Base-by-base conservation (phyloP, 2,797 vertebrate species). In the Lacerta viridis region DNA sequence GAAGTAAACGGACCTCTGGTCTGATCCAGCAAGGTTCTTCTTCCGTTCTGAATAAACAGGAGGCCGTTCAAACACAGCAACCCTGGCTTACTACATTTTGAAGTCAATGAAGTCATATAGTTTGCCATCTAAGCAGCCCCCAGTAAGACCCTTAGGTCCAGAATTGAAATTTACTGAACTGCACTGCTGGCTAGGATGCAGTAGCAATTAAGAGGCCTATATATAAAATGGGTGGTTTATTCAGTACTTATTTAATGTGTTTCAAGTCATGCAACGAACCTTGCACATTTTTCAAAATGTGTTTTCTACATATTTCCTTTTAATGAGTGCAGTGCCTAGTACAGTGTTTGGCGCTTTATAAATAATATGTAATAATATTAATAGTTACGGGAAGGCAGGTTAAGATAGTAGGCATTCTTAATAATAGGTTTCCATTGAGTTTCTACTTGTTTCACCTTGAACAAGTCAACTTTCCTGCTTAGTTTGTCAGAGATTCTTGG, bases 401-500 rank as follows among this genome's bases (percentile, higher is more conserved):
- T 64, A n/a, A 23, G 25, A 85, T 13, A 18, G 25, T n/a, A 25
- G 8, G 27, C 23, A 15, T 87, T 72, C 66, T 69, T 59, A 20
- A 10, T 66, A 25, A 39, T 10, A 43, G 39, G 17, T 25, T 78
- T 46, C 36, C 43, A 15, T 23, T 50, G 7, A 11, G 23, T 36
- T 39, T 66, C 39, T 50, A 2, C 3, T 10, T 74, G 7, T 23
- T 27, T 64, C 25, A 23, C 66, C 25, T 78, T 25, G 3, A 3
- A 3, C 29, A 33, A 17, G 39, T 87, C 66, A 29, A 6, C 92
- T 95, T 87, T 55, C 36, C 61, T 85, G 0, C 69, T 72, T 93
- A 99, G 99, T 99, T 91, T 98, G 98, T 85, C 97, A 94, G 94
- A 98, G 93, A 88, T 99, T 98, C 95, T 96, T 99, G 90, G 93